Base-by-base conservation (phyloP, 2,888 invertebrate species). In the Cantharis rufa region DNA sequence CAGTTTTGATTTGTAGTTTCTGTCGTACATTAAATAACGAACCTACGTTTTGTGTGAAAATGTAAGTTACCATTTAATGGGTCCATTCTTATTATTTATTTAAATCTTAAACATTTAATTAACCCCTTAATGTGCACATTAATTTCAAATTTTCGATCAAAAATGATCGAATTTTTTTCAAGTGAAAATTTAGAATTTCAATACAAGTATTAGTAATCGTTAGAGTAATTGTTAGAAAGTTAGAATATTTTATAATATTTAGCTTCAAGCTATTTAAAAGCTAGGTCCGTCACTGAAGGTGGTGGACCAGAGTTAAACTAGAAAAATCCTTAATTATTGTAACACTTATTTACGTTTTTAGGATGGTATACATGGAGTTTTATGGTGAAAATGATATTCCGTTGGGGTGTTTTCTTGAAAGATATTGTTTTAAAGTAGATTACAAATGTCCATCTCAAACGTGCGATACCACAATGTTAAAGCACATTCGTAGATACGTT, bases 351-450 rank as follows among this genome's bases (percentile, higher is more conserved):
- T 9, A 18, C 15, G 18, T 72, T 85, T 86, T 21, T 82, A 94
- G 94, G 94, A 92, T 96, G 72, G 94, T 96, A 0, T 93, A 93
- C 74, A 99, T 99, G 97, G 95, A 96, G 85, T 95, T 98, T 89
- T 99, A 99, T 88, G 97, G 97, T 0, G 92, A 93, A 18, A 96
- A 98, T 86, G 99, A 99, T 88, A 97, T 99, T 82, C 95, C 98
- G 1, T 89, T 99, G 66, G 99, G 98, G 48, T 94, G 94, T 79
- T 99, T 99, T 86, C 90, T 99, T 66, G 96, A 98, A 86, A 92
- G 95, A 76, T 98, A 98, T 86, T 98, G 98, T 87, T 96, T 98
- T 87, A 93, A 95, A 76, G 90, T 93, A 9, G 92, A 94, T 1
- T 97, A 96, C 87, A 92, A 92, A 78, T 99, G 98, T 84, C 94